A percentile compares a stretch with the other conserved stretches of the same genome.
These are phyloP conservation scores for Gnatocerus cornutus DNA, from an alignment of 2,888 invertebrate genomes.

Conservation along the genomic window DNA sequence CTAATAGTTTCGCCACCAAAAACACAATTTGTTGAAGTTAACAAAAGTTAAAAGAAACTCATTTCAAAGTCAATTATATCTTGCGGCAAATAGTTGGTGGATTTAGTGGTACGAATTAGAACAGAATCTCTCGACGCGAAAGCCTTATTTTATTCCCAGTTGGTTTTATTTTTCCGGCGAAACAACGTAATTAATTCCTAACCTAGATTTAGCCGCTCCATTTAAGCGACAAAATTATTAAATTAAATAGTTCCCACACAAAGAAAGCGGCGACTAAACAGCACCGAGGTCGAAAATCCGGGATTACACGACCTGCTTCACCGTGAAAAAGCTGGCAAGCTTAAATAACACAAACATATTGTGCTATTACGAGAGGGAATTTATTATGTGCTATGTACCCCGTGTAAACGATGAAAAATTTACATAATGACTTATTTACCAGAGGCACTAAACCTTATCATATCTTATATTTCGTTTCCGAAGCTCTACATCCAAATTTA, in stretches of 20 bases:
- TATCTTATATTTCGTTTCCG: conserved; percentile 32
- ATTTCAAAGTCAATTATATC: background rate
- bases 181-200: conserved; percentile 15
- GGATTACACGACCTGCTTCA: conserved; percentile 32
- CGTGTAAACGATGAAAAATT: conserved; percentile 43
- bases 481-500: conserved; percentile 25
- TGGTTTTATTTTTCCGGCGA: conserved; percentile 10
- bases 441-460: conserved; percentile 37
- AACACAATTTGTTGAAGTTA: background rate
- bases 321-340: conserved; percentile 25
- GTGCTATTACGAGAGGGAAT: conserved; percentile 30
- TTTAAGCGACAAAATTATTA: conserved; percentile 19
- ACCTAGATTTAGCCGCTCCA: conserved; percentile 15
- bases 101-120: background rate
- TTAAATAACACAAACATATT: conserved; percentile 42
- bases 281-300: conserved; percentile 12
- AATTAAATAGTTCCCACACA: conserved; percentile 25
- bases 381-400: conserved; percentile 35
- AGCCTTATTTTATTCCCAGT: background rate
- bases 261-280: conserved; percentile 9
- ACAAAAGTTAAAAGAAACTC: background rate
- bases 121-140: background rate
- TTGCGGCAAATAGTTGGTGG: background rate
- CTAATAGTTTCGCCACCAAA: conserved; percentile 2
- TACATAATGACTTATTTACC: conserved; percentile 44